These are phyloP conservation scores for Falco punctatus DNA, from an alignment of 2,113 vertebrate genomes.

Conservation along the genomic window DNA sequence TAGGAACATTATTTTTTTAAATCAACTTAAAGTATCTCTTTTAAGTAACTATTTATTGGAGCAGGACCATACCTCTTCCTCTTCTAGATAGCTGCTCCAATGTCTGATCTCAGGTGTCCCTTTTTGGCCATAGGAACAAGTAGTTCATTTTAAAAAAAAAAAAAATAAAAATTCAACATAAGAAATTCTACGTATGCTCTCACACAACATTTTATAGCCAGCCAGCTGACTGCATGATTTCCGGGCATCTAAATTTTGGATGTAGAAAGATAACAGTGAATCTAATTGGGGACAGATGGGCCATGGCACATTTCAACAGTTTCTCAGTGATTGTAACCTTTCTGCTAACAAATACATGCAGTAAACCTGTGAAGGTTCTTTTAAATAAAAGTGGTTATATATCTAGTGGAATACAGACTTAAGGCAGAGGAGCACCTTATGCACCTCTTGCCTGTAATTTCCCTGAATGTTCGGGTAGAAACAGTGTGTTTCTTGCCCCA, in stretches of 20 bases:
- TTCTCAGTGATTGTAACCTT: background rate
- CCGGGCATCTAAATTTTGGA: background rate
- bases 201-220: background rate
- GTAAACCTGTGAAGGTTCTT: background rate
- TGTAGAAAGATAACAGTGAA: background rate
- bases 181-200: background rate
- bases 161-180: background rate
- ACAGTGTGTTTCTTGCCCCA: background rate
- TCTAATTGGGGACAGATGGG: background rate
- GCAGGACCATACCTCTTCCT: background rate
- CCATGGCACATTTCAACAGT: background rate
- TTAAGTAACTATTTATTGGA: background rate
- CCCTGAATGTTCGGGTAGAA: background rate
- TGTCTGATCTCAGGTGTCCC: background rate
- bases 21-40: background rate
- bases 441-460: background rate
- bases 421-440: background rate
- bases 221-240: background rate
- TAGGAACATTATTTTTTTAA: background rate
- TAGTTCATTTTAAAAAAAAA: background rate
- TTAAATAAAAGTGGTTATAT: background rate
- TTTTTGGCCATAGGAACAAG: background rate
- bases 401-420: background rate
- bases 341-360: slow-evolving; percentile 4
- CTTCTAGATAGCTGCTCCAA: background rate